Evolutionary conservation across 1,140 invertebrate species (phyloP).

Genomic region (Anadara kagoshimensis): DNA sequence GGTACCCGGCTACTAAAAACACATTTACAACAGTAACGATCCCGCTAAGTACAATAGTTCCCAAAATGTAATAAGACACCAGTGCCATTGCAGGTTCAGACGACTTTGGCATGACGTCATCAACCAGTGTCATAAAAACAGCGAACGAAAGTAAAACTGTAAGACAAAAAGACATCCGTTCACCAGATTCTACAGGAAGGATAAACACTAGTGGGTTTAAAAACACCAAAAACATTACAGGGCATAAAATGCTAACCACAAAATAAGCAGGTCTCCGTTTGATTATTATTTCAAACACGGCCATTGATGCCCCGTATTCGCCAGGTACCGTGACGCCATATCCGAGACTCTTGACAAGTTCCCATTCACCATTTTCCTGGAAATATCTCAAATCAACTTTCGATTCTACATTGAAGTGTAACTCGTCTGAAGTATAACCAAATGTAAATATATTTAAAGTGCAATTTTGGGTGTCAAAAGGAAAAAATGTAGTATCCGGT

Average conservation of each 20-base stretch:
- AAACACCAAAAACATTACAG: slow-evolving; percentile 29
- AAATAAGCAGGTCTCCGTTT: slow-evolving; percentile 38
- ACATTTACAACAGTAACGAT: not conserved
- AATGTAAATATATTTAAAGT: not conserved
- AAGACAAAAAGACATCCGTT: slow-evolving; percentile 46
- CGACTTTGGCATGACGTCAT: slow-evolving; percentile 78
- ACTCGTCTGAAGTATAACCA: not conserved
- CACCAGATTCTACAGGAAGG: slow-evolving; percentile 41
- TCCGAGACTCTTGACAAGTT: not conserved
- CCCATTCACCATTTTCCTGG: slow-evolving; percentile 13
- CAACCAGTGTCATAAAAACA: slow-evolving; percentile 75
- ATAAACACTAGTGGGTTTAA: slow-evolving; percentile 43
- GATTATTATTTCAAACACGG: slow-evolving; percentile 73
- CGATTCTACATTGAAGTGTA: not conserved
- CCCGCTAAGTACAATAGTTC: not conserved
- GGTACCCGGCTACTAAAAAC: not conserved
- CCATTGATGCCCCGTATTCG: slow-evolving; percentile 22
- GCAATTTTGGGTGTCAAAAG: slow-evolving; percentile 12
- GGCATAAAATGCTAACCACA: slow-evolving; percentile 35
- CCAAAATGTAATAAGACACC: slow-evolving; percentile 50
- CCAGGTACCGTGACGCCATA: not conserved
- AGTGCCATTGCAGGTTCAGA: slow-evolving; percentile 72
- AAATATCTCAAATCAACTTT: not conserved
- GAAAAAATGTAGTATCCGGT: not conserved
- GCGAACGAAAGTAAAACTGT: slow-evolving; percentile 43